phyloP scores from a whole-genome alignment of 1,140 invertebrate genomes.

The Drosophila nigrodunni region DNA sequence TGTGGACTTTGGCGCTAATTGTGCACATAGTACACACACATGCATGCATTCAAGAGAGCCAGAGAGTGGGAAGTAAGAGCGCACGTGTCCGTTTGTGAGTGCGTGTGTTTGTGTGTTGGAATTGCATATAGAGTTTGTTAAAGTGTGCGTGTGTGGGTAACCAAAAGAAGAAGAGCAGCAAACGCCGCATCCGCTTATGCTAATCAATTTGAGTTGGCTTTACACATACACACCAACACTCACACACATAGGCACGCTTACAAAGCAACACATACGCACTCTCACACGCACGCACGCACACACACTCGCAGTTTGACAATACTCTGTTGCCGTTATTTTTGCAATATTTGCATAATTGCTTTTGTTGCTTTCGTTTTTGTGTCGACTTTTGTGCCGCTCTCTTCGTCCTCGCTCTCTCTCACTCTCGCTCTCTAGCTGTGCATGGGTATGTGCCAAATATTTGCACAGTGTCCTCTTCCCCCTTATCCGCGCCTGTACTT shows the following conservation, averaged over 20 bases:
- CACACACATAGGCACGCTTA: constrained; percentile 11
- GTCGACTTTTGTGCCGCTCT: constrained; percentile 43
- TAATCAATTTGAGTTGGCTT: constrained; percentile 61
- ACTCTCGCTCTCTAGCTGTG: neutral
- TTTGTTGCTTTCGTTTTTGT: constrained; percentile 63
- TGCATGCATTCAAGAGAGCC: neutral
- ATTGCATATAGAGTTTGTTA: constrained; percentile 49
- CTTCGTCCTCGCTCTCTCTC: constrained; percentile 1
- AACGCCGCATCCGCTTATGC: constrained; percentile 56
- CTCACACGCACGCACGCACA: constrained; percentile 7
- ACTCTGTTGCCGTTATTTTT: constrained; percentile 62
- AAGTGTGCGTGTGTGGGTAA: constrained; percentile 13
- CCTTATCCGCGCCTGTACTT: neutral
- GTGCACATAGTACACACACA: constrained; percentile 45
- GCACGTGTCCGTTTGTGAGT: neutral
- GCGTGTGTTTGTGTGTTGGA: constrained; percentile 10
- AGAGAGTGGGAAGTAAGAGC: too few relatives aligned
- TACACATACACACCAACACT: constrained; percentile 22
- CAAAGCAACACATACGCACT: constrained; percentile 6
- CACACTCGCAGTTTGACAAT: constrained; percentile 22
- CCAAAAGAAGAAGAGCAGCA: constrained; percentile 36
- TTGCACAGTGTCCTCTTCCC: constrained; percentile 41
- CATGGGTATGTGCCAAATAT: constrained; percentile 52
- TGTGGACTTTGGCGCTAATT: constrained; percentile 70
- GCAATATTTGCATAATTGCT: constrained; percentile 73